A percentile compares a stretch with the other conserved stretches of the same genome.
phyloP scores from a whole-genome alignment of 1,140 invertebrate genomes.

The Diabrotica undecimpunctata region DNA sequence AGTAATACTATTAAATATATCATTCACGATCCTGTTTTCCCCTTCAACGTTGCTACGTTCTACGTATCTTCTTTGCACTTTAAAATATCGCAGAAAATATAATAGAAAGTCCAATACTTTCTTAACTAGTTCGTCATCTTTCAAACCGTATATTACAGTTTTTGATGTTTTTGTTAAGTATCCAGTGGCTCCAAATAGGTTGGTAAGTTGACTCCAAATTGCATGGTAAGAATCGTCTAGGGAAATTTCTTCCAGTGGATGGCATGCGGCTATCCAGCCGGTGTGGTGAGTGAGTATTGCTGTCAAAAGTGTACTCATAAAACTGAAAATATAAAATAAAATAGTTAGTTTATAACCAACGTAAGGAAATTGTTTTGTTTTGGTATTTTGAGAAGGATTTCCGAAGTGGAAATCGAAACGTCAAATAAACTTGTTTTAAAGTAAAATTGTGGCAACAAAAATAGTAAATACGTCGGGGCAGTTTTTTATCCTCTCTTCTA shows the following conservation, averaged over 20 bases:
- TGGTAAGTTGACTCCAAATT: conserved; percentile 79
- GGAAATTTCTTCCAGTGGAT: conserved; percentile 38
- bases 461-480: no score
- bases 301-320: conserved; percentile 83
- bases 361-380: not conserved
- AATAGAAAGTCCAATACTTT: conserved; percentile 68
- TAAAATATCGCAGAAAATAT: conserved; percentile 79
- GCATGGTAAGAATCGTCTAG: conserved; percentile 68
- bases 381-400: no score
- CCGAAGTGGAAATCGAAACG: no score
- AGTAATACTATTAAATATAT: conserved; percentile 3
- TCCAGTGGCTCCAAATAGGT: conserved; percentile 79
- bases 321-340: conserved; percentile 60
- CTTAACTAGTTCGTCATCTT: conserved; percentile 62
- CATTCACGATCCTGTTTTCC: conserved; percentile 34
- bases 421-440: no score
- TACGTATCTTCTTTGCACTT: conserved; percentile 52
- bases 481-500: no score
- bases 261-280: conserved; percentile 81
- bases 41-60: conserved; percentile 29
- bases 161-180: conserved; percentile 69
- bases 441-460: no score
- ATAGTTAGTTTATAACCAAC: not conserved
- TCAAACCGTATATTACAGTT: conserved; percentile 71
- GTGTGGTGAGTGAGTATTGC: conserved; percentile 85